These are phyloP conservation scores for Taurulus bubalis DNA, from an alignment of 2,113 vertebrate genomes.

Conservation along the genomic window DNA sequence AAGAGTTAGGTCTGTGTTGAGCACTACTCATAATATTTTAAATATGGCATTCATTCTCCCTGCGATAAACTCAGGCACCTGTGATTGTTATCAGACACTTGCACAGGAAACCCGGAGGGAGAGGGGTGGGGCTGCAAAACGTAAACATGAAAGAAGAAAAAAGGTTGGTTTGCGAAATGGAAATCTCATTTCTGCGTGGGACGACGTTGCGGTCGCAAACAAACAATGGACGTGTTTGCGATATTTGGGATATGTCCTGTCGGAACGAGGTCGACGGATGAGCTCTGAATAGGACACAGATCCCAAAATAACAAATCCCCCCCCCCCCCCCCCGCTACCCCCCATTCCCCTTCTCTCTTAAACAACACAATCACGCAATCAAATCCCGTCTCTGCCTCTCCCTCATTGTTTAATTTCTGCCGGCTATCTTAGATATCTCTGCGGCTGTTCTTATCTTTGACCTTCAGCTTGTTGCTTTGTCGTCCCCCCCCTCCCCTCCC, in stretches of 20 bases:
- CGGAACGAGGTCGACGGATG: conserved; percentile 82
- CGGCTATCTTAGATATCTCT: conserved; percentile 89
- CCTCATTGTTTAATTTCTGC: conserved; percentile 90
- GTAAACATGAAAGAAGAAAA: conserved; percentile 55
- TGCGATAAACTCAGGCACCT: conserved; percentile 73
- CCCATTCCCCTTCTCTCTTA: conserved; percentile 61
- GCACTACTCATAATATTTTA: conserved; percentile 29
- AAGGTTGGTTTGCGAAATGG: conserved; percentile 64
- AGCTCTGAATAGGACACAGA: conserved; percentile 71
- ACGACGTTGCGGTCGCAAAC: conserved; percentile 73
- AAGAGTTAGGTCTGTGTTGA: neutral
- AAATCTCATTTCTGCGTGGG: conserved; percentile 74
- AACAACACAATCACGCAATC: conserved; percentile 90
- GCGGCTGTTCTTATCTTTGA: conserved; percentile 92
- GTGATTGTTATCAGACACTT: conserved; percentile 78
- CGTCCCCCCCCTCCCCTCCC: conserved; percentile 80
- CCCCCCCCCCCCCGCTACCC: conserved; percentile 7
- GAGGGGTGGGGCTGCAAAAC: conserved; percentile 59
- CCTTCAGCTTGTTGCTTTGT: conserved; percentile 94
- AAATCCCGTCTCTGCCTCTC: conserved; percentile 81
- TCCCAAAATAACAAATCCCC: conserved; percentile 89
- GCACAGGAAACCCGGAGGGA: conserved; percentile 51
- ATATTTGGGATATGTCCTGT: conserved; percentile 73
- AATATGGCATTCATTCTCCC: conserved; percentile 39
- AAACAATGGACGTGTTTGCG: conserved; percentile 83